Conservation (phyloP, 2,888 invertebrate genomes). For the Antheraea yamamai region DNA sequence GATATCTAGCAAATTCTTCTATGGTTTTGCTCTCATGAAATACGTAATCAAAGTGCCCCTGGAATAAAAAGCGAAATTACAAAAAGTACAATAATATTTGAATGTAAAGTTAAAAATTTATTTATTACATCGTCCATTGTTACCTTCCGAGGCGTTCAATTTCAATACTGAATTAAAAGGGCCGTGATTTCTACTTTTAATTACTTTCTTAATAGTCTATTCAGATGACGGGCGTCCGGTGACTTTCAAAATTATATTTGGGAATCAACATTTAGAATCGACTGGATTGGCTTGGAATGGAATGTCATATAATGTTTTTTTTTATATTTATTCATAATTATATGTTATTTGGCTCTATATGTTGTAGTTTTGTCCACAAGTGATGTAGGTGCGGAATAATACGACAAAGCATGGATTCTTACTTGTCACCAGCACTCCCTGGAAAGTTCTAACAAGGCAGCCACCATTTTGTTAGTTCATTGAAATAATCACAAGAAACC, state of each 20-base stretch:
- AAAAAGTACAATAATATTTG: slow-evolving; percentile 15
- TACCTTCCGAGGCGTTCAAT: slow-evolving; percentile 18
- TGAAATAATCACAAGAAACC: no score
- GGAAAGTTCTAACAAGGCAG: no score
- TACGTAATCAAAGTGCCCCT: background rate
- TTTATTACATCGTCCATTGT: slow-evolving; percentile 25
- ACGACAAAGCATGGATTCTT: no score
- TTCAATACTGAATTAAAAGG: slow-evolving; percentile 31
- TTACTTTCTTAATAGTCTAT: slow-evolving; percentile 41
- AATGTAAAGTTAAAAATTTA: slow-evolving; percentile 12
- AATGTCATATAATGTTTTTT: no score
- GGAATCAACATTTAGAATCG: slow-evolving; percentile 10
- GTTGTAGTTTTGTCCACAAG: no score
- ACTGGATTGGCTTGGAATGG: background rate
- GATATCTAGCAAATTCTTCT: no score
- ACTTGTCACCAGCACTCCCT: no score
- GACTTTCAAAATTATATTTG: slow-evolving; percentile 13
- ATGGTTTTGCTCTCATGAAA: no score
- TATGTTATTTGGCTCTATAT: no score
- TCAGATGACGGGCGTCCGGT: slow-evolving; percentile 25
- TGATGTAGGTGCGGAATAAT: no score
- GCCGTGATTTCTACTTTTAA: slow-evolving; percentile 37
- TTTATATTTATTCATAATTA: no score
- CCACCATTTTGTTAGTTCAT: no score
- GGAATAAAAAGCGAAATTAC: slow-evolving; percentile 1